Base-by-base conservation (phyloP, 2,888 invertebrate genomes). In the Pterostichus niger region DNA sequence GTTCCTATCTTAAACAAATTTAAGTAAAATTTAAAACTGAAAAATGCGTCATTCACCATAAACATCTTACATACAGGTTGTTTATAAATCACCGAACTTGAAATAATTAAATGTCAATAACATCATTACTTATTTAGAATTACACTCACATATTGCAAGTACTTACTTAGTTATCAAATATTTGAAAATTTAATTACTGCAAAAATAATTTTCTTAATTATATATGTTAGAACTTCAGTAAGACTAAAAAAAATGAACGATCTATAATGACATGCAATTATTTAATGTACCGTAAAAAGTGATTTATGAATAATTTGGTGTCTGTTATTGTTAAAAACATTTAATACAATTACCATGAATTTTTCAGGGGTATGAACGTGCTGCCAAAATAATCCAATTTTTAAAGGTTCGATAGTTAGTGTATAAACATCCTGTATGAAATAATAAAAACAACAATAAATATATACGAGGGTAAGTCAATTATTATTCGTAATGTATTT, bases 1-100 rank as follows among this genome's bases (percentile, higher is more conserved):
- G 52, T 64, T 79, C 44, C 68, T 71, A 71, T 71, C 24, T 40
- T 15, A 71, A 71, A 68, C 61, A 61, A 79, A 24, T 64, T 61
- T 13, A 79, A 54, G 33, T 59, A 7, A 75, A 75, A 54, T 75
- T 56, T 54, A 54, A 79, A 24, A 79, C 17, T 64, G 17, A 79
- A 64, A 64, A 68, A 33, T 13, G 68, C 15, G 24, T 33, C 80
- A 80, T 80, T 80, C 80, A 80, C 24, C 64, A 79, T 54, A 64
- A 44, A 64, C 13, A 49, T 24, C 40, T 15, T 40, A 44, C 15
- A 71, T 71, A 17, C 68, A 71, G 68, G 68, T 13, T 71, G 68
- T 44, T 44, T 44, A 71, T 71, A 71, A n/a, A 64, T 33, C 64
- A 35, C 31, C 10, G 33, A 61, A 64, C 6, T 40, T 40, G 1